A percentile compares a stretch with the other conserved stretches of the same genome.
Evolutionary conservation across 2,113 vertebrate species (phyloP).

Genomic region (Kryptolebias marmoratus): DNA sequence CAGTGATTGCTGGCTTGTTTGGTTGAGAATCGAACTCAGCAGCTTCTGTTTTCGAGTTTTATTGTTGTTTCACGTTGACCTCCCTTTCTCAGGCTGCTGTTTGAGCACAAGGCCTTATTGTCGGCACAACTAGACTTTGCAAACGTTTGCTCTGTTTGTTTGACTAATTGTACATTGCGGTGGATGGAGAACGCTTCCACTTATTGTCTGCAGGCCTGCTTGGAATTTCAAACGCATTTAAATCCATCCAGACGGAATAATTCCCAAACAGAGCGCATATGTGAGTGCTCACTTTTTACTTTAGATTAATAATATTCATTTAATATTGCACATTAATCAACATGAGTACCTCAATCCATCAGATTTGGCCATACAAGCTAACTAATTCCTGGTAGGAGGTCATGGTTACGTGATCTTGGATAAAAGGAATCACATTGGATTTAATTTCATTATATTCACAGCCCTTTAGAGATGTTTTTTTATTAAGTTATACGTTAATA

Average conservation of each 20-base stretch:
- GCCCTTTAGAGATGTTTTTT: no score
- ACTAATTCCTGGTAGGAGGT: no score
- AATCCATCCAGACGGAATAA: not conserved
- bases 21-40: conserved; percentile 18
- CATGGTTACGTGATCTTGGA: no score
- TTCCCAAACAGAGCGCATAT: not conserved
- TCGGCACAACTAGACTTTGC: conserved; percentile 37
- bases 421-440: no score
- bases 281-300: not conserved
- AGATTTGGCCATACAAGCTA: no score
- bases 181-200: conserved; percentile 61
- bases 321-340: no score
- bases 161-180: conserved; percentile 60
- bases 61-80: conserved; percentile 60
- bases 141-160: conserved; percentile 66
- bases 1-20: conserved; percentile 31
- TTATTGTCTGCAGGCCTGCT: conserved; percentile 54
- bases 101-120: conserved; percentile 60
- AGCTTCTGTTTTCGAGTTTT: conserved; percentile 22
- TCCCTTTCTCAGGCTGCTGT: conserved; percentile 24
- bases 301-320: no score
- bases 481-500: no score
- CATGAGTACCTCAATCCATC: no score
- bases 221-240: conserved; percentile 45
- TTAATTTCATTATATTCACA: no score